Evolutionary conservation across 2,888 invertebrate species (phyloP), one percentile per base, ranked within the genome.

Genomic region (Malthinus flaveolus): DNA sequence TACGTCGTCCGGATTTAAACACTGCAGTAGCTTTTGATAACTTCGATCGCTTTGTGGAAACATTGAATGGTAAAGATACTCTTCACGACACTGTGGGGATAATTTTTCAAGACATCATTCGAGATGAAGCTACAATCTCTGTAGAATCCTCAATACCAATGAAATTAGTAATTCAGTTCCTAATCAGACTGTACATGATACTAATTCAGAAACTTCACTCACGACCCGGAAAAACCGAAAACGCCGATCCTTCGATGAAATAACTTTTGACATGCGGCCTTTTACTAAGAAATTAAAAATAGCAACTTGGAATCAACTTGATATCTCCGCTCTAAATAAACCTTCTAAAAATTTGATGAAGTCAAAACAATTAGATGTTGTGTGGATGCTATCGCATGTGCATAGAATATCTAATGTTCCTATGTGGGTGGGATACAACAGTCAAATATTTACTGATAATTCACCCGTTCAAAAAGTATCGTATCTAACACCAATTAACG

Each of bases 41-140:
- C 54, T 66, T 66, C 36, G 66, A 68, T 59, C 12, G 67, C 51
- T 67, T 45, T 33, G 63, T 68, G 11, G 66, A 68, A 46, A 68
- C 61, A 32, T 37, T 23, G 23, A 49, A 42, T 49, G 66, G 65
- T 47, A 68, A 67, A 59, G 65, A 67, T 12, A 66, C 63, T 52
- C 23, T 66, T 12, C 49, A 44, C 35, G 50, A 51, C 36, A 53
- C 49, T 12, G 33, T 52, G 9, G 49, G 49, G 53, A 37, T 49
- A 32, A 56, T 12, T 45, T 53, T 52, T 42, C 59, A 35, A 39
- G 56, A 49, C 49, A 50, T 23, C 50, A 49, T 31, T 32, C 42
- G n/a, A 53, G 50, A 56, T 55, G 32, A n/a, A n/a, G n/a, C n/a
- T n/a, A n/a, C n/a, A n/a, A n/a, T n/a, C n/a, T n/a, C n/a, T n/a